Evolutionary conservation across 2,888 invertebrate species (phyloP).

Genomic region (Oxycera nigricornis): DNA sequence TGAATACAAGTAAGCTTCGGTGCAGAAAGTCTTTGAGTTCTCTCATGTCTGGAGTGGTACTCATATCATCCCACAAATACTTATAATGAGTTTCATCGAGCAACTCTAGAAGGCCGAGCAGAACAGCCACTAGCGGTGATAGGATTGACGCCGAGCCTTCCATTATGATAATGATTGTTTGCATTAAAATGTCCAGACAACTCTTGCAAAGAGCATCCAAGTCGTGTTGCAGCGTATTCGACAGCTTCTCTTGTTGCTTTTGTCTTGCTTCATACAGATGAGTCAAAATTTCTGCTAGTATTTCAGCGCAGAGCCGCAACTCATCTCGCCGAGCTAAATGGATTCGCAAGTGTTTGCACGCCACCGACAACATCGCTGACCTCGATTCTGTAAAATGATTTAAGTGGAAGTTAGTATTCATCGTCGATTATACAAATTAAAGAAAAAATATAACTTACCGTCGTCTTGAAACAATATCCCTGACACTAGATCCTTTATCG

Average conservation of each 20-base stretch:
- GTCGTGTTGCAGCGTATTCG: slow-evolving; percentile 70
- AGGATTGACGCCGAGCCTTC: slow-evolving; percentile 75
- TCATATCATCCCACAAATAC: slow-evolving; percentile 82
- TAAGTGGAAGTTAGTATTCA: not conserved
- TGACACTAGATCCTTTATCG: slow-evolving; percentile 81
- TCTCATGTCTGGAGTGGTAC: slow-evolving; percentile 74
- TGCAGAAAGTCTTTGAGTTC: slow-evolving; percentile 86
- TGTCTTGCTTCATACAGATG: slow-evolving; percentile 64
- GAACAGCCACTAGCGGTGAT: slow-evolving; percentile 82
- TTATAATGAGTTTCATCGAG: slow-evolving; percentile 89
- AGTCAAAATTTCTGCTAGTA: slow-evolving; percentile 83
- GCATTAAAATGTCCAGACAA: slow-evolving; percentile 83
- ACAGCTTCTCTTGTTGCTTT: slow-evolving; percentile 64
- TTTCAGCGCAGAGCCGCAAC: slow-evolving; percentile 82
- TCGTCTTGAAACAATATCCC: slow-evolving; percentile 77
- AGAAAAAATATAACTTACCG: slow-evolving; percentile 61
- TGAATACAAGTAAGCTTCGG: slow-evolving; percentile 72
- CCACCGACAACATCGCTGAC: slow-evolving; percentile 80
- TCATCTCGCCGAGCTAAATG: slow-evolving; percentile 85
- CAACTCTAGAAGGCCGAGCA: slow-evolving; percentile 84
- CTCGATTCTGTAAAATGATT: slow-evolving; percentile 73
- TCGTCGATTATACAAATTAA: not conserved
- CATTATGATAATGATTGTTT: slow-evolving; percentile 82
- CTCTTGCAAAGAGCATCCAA: slow-evolving; percentile 83
- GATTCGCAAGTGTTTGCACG: slow-evolving; percentile 83